Evolutionary conservation across 2,888 invertebrate species (phyloP).

Genomic region (Tenthredo scrophulariae): DNA sequence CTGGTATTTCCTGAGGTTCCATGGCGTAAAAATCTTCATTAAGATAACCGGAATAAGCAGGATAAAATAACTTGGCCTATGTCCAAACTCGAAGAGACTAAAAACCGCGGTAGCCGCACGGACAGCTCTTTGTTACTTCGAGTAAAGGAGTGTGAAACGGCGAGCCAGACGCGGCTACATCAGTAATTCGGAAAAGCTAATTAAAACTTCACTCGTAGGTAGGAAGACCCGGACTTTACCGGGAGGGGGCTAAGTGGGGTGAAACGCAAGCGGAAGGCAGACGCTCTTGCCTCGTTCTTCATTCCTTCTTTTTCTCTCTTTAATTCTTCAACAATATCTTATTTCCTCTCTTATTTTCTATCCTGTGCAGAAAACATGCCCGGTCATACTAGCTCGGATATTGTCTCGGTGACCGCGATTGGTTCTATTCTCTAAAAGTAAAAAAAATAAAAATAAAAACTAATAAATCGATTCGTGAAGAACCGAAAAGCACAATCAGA

Average conservation of each 20-base stretch:
- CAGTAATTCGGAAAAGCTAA: slow-evolving; percentile 76
- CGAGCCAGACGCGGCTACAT: slow-evolving; percentile 70
- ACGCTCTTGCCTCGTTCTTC: slow-evolving; percentile 57
- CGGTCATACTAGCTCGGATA: slow-evolving; percentile 52
- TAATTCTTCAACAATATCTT: neutral
- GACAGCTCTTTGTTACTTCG: slow-evolving; percentile 66
- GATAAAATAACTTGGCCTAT: slow-evolving; percentile 65
- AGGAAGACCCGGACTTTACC: slow-evolving; percentile 27
- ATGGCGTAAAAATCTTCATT: slow-evolving; percentile 61
- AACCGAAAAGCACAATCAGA: neutral
- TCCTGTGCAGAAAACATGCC: slow-evolving; percentile 58
- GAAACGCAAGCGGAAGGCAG: slow-evolving; percentile 66
- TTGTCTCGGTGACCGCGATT: slow-evolving; percentile 63
- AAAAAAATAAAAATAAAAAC: neutral
- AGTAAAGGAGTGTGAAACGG: slow-evolving; percentile 70
- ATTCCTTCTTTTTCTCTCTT: slow-evolving; percentile 54
- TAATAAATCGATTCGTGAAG: neutral
- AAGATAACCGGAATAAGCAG: slow-evolving; percentile 67
- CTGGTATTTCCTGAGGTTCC: neutral
- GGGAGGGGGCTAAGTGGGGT: slow-evolving; percentile 67
- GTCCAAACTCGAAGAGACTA: slow-evolving; percentile 62
- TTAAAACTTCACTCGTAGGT: slow-evolving; percentile 75
- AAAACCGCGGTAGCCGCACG: slow-evolving; percentile 1
- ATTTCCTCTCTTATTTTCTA: neutral
- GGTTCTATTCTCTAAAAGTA: slow-evolving; percentile 58